Conservation (phyloP, 1,140 invertebrate species). For the Drosophila chauvacae region DNA sequence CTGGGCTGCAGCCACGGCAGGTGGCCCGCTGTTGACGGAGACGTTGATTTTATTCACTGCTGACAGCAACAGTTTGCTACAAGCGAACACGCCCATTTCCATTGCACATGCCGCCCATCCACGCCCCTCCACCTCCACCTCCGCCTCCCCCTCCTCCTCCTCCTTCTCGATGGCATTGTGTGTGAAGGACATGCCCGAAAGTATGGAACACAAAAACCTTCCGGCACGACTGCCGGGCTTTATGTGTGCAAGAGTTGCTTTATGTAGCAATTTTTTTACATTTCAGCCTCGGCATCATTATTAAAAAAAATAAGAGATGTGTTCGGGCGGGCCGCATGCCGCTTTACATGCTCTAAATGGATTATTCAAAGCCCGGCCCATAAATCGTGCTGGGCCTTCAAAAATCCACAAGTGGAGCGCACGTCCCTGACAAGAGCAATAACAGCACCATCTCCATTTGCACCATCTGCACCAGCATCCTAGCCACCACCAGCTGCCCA, state of each 20-base stretch:
- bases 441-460: slow-evolving; percentile 14
- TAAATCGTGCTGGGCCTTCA: slow-evolving; percentile 38
- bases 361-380: slow-evolving; percentile 73
- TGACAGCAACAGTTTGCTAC: slow-evolving; percentile 73
- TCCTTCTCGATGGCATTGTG: slow-evolving; percentile 31
- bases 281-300: slow-evolving; percentile 55
- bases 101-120: neutral
- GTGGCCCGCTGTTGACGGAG: slow-evolving; percentile 35
- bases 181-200: slow-evolving; percentile 76
- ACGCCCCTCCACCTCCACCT: no score
- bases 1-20: slow-evolving; percentile 20
- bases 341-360: slow-evolving; percentile 67
- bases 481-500: slow-evolving; percentile 7
- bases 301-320: slow-evolving; percentile 71
- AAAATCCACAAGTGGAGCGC: slow-evolving; percentile 35
- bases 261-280: slow-evolving; percentile 48
- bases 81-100: slow-evolving; percentile 23
- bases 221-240: slow-evolving; percentile 22
- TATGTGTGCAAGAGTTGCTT: slow-evolving; percentile 22
- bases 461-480: slow-evolving; percentile 1
- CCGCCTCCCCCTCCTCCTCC: neutral
- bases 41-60: slow-evolving; percentile 77
- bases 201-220: slow-evolving; percentile 50
- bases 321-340: slow-evolving; percentile 18
- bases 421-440: slow-evolving; percentile 33